Conservation (phyloP, 2,888 invertebrate species). For the Andrena flavipes region DNA sequence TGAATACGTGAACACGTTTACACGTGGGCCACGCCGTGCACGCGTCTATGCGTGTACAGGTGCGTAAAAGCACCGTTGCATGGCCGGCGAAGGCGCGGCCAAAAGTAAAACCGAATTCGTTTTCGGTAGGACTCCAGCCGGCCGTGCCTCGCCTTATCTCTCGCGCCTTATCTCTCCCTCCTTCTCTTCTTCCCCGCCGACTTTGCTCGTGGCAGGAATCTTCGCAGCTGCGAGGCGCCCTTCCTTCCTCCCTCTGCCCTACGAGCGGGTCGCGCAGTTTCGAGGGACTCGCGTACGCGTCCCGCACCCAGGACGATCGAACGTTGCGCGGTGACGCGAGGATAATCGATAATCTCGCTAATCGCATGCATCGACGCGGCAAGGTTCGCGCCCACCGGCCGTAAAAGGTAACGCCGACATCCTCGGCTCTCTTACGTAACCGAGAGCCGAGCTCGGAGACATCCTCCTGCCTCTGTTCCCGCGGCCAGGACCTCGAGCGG, state of each 20-base stretch:
- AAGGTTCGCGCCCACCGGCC: conserved; percentile 28
- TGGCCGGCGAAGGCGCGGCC: conserved; percentile 64
- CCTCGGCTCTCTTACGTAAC: conserved; percentile 62
- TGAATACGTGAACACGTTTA: conserved; percentile 68
- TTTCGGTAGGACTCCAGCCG: conserved; percentile 77
- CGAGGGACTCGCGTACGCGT: too few relatives aligned
- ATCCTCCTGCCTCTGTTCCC: conserved; percentile 41
- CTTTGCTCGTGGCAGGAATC: not conserved
- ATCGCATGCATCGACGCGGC: conserved; percentile 26
- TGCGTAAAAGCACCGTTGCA: conserved; percentile 78
- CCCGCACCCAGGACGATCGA: too few relatives aligned
- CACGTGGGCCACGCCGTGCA: conserved; percentile 70
- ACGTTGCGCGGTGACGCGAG: not conserved
- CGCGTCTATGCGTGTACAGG: conserved; percentile 72
- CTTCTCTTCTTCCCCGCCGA: conserved; percentile 26
- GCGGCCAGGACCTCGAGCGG: conserved; percentile 44
- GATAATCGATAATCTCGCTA: conserved; percentile 32
- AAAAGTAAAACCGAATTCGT: conserved; percentile 84
- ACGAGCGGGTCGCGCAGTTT: too few relatives aligned
- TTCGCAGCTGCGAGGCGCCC: too few relatives aligned
- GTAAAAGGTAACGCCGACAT: conserved; percentile 56
- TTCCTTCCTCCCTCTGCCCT: too few relatives aligned
- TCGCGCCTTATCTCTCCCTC: conserved; percentile 39
- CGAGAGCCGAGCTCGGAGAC: conserved; percentile 55
- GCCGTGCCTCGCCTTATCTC: conserved; percentile 55